Evolutionary conservation across 2,888 invertebrate genomes (phyloP).

Genomic region (Pecten maximus): DNA sequence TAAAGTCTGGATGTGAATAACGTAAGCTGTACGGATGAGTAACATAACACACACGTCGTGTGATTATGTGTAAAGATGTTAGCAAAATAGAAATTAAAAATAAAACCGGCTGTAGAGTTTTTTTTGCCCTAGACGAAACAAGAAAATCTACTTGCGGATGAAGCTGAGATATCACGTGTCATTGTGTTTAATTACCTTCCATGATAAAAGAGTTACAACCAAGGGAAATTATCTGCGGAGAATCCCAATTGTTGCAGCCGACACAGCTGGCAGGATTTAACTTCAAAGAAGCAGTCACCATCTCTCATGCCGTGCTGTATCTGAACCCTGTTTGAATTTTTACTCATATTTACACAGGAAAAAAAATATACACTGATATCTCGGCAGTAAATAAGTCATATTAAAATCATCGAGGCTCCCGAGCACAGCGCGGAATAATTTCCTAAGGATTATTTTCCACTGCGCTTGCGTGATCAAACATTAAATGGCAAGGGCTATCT

Average conservation of each 20-base stretch:
- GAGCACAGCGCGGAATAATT: neutral
- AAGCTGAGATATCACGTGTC: neutral
- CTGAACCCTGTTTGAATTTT: neutral
- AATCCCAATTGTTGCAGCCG: neutral
- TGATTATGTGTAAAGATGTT: neutral
- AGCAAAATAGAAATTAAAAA: neutral
- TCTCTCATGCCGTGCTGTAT: neutral
- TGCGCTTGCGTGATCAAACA: conserved; percentile 10
- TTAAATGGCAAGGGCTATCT: neutral
- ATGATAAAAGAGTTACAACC: neutral
- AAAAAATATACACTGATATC: neutral
- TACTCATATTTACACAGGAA: neutral
- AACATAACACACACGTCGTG: neutral
- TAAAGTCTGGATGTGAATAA: neutral
- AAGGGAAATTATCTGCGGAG: neutral
- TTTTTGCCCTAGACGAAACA: neutral
- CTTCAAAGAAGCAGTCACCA: neutral
- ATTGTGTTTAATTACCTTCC: neutral
- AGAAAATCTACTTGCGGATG: neutral
- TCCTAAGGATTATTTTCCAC: neutral
- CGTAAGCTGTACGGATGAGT: neutral
- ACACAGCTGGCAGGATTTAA: conserved; percentile 7
- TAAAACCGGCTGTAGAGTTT: neutral
- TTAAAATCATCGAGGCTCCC: neutral
- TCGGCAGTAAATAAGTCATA: neutral